Evolutionary conservation across 1,140 invertebrate species (phyloP).

Genomic region (Trachymyrmex septentrionalis): DNA sequence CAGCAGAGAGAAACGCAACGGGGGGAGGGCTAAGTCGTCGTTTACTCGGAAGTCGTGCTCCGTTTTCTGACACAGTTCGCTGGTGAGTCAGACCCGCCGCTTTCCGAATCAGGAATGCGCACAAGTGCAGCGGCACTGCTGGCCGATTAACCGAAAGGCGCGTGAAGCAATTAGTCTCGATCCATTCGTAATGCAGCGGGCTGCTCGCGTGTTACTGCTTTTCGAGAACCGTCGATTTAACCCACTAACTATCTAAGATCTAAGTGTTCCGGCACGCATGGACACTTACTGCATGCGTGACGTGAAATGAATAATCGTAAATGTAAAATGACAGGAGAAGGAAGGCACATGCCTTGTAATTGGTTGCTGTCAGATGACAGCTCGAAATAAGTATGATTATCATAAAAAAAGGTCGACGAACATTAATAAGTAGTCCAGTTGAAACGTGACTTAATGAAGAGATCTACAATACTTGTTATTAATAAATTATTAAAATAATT

Average conservation of each 20-base stretch:
- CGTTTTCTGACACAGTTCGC: conserved; percentile 65
- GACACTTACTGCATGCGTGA: conserved; percentile 17
- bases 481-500: conserved; percentile 17
- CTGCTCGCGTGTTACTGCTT: conserved; percentile 15
- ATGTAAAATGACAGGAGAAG: background rate
- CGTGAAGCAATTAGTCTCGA: conserved; percentile 45
- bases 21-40: background rate
- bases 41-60: conserved; percentile 43
- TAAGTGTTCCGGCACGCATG: background rate
- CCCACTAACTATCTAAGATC: conserved; percentile 6
- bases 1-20: conserved; percentile 15
- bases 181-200: conserved; percentile 39
- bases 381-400: background rate
- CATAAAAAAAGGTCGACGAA: background rate
- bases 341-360: background rate
- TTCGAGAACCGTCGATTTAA: conserved; percentile 23
- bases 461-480: conserved; percentile 1
- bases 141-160: conserved; percentile 50
- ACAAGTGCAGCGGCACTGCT: conserved; percentile 12
- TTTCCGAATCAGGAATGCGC: conserved; percentile 38
- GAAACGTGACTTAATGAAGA: background rate
- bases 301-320: background rate
- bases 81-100: conserved; percentile 62
- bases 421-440: background rate
- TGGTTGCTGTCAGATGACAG: background rate